Percentiles rank a stretch among this genome's conserved stretches.
phyloP scores from a whole-genome alignment of 53 echinoderm and acorn worm genomes.

The Mesocentrotus franciscanus region DNA sequence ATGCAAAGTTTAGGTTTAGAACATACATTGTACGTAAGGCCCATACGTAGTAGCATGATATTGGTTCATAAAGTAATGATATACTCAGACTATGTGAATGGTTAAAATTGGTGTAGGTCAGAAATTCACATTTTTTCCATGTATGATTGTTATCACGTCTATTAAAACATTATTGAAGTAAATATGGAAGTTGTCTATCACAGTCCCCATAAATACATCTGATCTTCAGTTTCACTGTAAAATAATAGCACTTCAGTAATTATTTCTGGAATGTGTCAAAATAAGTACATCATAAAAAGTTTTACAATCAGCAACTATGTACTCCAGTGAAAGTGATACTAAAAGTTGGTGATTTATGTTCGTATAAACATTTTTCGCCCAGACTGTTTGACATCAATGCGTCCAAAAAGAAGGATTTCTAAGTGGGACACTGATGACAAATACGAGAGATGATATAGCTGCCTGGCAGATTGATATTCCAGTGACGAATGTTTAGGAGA shows the following conservation, averaged over 20 bases:
- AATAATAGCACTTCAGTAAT: not conserved
- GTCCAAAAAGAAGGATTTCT: too few relatives aligned
- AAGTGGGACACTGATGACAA: not conserved
- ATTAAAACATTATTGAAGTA: not conserved
- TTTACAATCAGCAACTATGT: not conserved
- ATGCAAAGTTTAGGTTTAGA: too few relatives aligned
- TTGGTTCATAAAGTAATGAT: too few relatives aligned
- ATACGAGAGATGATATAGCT: not conserved
- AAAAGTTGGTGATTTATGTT: not conserved
- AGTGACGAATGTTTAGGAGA: slow-evolving; percentile 32
- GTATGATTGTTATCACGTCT: not conserved
- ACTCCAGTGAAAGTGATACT: not conserved
- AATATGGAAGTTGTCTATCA: not conserved
- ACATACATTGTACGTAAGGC: too few relatives aligned
- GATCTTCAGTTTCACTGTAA: not conserved
- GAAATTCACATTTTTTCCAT: not conserved
- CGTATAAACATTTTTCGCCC: not conserved
- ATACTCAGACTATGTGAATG: not conserved
- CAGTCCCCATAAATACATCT: not conserved
- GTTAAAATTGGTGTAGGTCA: not conserved
- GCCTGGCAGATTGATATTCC: slow-evolving; percentile 2
- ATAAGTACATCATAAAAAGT: not conserved
- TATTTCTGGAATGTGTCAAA: not conserved
- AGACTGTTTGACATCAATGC: not conserved
- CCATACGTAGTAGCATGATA: too few relatives aligned